Base-by-base conservation (phyloP, 2,888 invertebrate genomes). In the Cremastobaeus sp. region DNA sequence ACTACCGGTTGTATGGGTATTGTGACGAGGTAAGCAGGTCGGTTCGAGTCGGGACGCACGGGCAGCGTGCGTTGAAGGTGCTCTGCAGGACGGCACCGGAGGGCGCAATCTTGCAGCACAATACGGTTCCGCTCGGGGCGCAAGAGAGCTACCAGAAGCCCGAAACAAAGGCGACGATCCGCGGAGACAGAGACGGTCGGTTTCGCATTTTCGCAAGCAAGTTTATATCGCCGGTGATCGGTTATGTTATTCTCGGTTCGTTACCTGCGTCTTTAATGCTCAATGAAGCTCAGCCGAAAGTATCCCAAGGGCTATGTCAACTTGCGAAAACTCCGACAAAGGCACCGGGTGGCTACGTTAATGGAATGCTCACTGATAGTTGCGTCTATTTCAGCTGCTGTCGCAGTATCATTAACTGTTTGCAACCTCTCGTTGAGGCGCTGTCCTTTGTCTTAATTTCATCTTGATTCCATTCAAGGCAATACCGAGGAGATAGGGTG, bases 31-130 rank as follows among this genome's bases (percentile, higher is more conserved):
- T 54, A 54, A 64, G 28, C 54, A 41, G 14, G 59, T 64, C 39
- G 60, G 37, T 48, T 62, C 69, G 70, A 45, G 32, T 54, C 47
- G 73, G 43, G 55, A 62, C 65, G 64, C 47, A 66, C 39, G 52
- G 32, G 20, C 34, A 30, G 15, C 20, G 34, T 32, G 34, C 34
- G 21, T 39, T n/a, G n/a, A n/a, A 20, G 55, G 35, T 54, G 17
- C 60, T 66, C 39, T 15, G 17, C 60, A 55, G 68, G 60, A 76
- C 68, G 39, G 73, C 76, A 77, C 78, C 76, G 75, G 69, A 77
- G 78, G 77, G 76, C 76, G 74, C 74, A 79, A 78, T 81, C 76
- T 77, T 64, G 69, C 71, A 71, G 65, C 48, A 73, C 69, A 59
- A 77, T 70, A 69, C 43, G 55, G 73, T 73, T 75, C 77, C 66